These are phyloP conservation scores for Samia ricini DNA, from an alignment of 1,140 invertebrate species.

Conservation along the genomic window DNA sequence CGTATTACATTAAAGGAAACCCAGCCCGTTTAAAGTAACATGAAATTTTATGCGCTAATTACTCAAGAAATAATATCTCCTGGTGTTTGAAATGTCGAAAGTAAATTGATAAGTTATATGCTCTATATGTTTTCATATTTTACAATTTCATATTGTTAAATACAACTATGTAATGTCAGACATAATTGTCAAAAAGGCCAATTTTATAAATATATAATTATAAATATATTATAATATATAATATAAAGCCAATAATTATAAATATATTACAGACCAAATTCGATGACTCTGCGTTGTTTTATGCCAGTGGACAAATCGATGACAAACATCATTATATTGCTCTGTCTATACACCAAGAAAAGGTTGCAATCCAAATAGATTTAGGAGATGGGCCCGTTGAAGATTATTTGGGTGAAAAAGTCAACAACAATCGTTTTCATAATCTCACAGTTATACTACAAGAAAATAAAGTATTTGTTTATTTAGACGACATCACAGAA, in stretches of 20 bases:
- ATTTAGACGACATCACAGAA: conserved; percentile 85
- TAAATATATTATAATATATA: too few species aligned
- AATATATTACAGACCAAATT: conserved; percentile 82
- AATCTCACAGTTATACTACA: conserved; percentile 92
- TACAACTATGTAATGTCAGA: too few species aligned
- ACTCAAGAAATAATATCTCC: not conserved
- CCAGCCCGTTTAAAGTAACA: not conserved
- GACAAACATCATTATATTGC: conserved; percentile 90
- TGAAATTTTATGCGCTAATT: not conserved
- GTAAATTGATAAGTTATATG: too few species aligned
- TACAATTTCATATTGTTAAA: too few species aligned
- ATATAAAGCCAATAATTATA: too few species aligned
- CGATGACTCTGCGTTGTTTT: conserved; percentile 92
- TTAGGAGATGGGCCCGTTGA: conserved; percentile 88
- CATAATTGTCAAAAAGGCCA: too few species aligned
- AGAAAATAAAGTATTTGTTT: conserved; percentile 83
- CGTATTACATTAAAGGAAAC: not conserved
- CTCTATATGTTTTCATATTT: too few species aligned
- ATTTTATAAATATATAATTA: too few species aligned
- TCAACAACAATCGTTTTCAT: conserved; percentile 90
- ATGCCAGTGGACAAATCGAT: conserved; percentile 91
- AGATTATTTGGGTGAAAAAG: conserved; percentile 82
- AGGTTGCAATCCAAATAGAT: conserved; percentile 88
- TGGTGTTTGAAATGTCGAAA: not conserved
- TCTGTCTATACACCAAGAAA: conserved; percentile 87